Evolutionary conservation across 2,797 vertebrate species (phyloP).

Genomic region (Anolis apletophallus): DNA sequence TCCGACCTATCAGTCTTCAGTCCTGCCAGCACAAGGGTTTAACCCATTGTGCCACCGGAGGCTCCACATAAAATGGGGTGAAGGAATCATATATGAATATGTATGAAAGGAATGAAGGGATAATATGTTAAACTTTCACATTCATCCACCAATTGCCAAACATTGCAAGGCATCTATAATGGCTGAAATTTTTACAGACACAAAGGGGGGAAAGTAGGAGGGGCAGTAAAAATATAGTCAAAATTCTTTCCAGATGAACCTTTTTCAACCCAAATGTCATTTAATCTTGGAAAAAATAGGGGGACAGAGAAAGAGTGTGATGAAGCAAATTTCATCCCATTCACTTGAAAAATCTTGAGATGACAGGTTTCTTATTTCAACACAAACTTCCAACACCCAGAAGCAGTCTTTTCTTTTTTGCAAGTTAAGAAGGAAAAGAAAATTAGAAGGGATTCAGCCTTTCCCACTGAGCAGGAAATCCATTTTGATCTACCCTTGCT

Average conservation of each 20-base stretch:
- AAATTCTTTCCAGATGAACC: conserved; percentile 18
- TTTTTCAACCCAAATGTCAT: neutral
- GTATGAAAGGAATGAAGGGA: no score
- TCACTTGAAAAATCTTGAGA: conserved; percentile 2
- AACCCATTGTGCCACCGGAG: no score
- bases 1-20: no score
- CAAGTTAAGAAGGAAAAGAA: conserved; percentile 21
- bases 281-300: neutral
- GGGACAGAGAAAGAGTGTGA: neutral
- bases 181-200: neutral
- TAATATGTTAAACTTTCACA: neutral
- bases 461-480: conserved; percentile 20
- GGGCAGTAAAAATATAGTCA: neutral
- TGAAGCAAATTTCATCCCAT: conserved; percentile 15
- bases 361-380: conserved; percentile 22
- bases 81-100: no score
- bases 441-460: conserved; percentile 30
- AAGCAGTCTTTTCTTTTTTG: neutral
- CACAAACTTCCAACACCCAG: conserved; percentile 1
- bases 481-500: conserved; percentile 22
- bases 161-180: neutral
- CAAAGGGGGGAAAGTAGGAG: neutral
- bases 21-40: no score
- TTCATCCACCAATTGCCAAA: neutral
- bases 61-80: neutral